Evolutionary conservation across 2,797 vertebrate genomes (phyloP).

Genomic region (Pantherophis alleghaniensis): DNA sequence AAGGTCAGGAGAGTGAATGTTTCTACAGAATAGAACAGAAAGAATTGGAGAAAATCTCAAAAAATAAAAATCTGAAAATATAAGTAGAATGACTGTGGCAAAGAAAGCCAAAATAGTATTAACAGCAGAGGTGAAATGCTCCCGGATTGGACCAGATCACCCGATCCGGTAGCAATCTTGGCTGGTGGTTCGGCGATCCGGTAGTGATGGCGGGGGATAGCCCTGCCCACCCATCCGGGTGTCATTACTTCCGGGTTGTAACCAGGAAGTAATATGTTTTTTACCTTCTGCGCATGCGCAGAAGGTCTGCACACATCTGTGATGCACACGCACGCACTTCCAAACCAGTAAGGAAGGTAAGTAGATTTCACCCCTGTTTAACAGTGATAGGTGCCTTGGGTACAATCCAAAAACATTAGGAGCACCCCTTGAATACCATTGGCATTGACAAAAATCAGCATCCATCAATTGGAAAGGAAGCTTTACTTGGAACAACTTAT

Average conservation of each 20-base stretch:
- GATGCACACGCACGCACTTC: accelerated
- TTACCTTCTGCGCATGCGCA: too few species aligned
- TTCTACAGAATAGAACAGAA: background rate
- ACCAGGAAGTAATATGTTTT: too few species aligned
- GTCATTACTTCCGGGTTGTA: too few species aligned
- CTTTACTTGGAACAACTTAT: background rate
- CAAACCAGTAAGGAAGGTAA: too few species aligned
- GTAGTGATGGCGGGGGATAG: too few species aligned
- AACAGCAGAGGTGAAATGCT: background rate
- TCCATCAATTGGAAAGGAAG: background rate
- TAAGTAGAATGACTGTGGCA: background rate
- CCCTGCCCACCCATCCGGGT: too few species aligned
- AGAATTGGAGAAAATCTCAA: background rate
- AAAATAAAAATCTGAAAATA: background rate
- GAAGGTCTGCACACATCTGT: too few species aligned
- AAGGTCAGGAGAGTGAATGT: background rate
- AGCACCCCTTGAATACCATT: background rate
- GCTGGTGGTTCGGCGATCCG: too few species aligned
- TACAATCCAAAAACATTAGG: background rate
- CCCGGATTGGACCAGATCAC: too few species aligned
- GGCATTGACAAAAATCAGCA: background rate
- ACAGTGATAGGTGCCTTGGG: background rate
- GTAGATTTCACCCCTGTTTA: too few species aligned
- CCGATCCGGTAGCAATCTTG: too few species aligned
- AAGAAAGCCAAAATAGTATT: background rate